These are phyloP conservation scores for Cheilosia impressa DNA, from an alignment of 2,888 invertebrate genomes.

Conservation along the genomic window DNA sequence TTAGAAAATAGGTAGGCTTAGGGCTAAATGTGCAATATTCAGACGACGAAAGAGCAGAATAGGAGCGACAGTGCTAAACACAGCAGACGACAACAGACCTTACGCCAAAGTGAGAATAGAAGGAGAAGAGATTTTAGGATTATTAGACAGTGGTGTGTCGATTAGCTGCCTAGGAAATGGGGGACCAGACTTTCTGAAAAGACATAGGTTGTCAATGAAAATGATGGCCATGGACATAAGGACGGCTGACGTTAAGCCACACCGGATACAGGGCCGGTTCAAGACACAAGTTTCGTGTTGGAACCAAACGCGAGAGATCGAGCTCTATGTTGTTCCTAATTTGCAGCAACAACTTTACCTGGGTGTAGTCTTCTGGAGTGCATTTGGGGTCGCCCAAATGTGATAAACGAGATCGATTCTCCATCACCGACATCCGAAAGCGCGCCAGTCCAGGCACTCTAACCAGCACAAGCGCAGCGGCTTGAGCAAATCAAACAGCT, in stretches of 20 bases:
- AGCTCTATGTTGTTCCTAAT: background rate
- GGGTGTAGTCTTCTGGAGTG: background rate
- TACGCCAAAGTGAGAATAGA: background rate
- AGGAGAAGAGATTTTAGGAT: background rate
- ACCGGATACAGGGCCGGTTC: too few relatives aligned
- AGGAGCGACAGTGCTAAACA: too few relatives aligned
- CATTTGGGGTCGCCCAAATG: background rate
- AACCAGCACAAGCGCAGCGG: background rate
- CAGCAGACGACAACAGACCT: too few relatives aligned
- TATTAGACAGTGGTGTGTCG: background rate
- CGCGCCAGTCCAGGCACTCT: background rate
- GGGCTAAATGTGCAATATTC: too few relatives aligned
- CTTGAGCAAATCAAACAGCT: background rate
- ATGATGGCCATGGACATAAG: background rate
- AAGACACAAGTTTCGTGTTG: too few relatives aligned
- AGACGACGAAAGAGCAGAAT: too few relatives aligned
- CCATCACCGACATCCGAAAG: background rate
- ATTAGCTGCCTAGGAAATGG: too few relatives aligned
- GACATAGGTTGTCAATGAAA: too few relatives aligned
- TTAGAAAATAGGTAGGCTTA: background rate
- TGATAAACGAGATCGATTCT: background rate
- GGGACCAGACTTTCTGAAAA: too few relatives aligned
- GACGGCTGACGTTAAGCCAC: background rate
- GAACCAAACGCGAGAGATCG: background rate
- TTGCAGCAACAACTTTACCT: background rate